Percentiles rank a stretch among this genome's conserved stretches.
Evolutionary conservation across 2,113 vertebrate genomes (phyloP).

Genomic region (Echinops telfairi): DNA sequence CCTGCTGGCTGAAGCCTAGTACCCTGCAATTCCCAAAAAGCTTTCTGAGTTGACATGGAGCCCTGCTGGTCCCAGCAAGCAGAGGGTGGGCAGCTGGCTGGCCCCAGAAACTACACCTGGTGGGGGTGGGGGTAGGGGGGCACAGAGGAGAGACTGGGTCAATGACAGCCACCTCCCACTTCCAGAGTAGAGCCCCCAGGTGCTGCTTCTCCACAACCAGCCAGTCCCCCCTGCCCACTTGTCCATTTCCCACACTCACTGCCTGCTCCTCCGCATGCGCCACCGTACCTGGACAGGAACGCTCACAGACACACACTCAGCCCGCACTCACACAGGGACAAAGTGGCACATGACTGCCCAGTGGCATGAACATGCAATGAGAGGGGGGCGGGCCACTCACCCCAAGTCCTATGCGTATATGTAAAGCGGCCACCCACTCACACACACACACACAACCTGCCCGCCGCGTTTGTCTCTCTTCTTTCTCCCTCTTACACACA

Average conservation of each 20-base stretch:
- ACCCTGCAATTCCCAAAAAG: not conserved
- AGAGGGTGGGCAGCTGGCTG: not conserved
- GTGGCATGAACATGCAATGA: too few species aligned
- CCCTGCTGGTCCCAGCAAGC: fast-evolving
- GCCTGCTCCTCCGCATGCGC: too few species aligned
- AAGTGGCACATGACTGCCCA: not conserved
- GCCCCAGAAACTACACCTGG: not conserved
- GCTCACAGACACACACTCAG: not conserved
- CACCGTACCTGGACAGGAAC: not conserved
- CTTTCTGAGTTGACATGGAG: not conserved
- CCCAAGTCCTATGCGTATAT: not conserved
- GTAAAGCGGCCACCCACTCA: too few species aligned
- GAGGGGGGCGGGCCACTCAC: not conserved
- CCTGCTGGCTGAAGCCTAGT: not conserved
- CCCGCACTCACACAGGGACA: not conserved
- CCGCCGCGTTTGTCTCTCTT: too few species aligned
- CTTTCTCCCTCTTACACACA: too few species aligned
- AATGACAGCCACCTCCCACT: not conserved
- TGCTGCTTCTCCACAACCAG: too few species aligned
- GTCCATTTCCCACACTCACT: fast-evolving
- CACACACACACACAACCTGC: too few species aligned
- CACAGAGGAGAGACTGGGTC: not conserved
- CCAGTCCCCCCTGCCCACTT: too few species aligned
- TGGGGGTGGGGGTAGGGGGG: too few species aligned
- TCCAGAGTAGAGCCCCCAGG: fast-evolving